These are phyloP conservation scores for Cheilosia vulpina DNA, from an alignment of 2,888 invertebrate species.

Conservation along the genomic window DNA sequence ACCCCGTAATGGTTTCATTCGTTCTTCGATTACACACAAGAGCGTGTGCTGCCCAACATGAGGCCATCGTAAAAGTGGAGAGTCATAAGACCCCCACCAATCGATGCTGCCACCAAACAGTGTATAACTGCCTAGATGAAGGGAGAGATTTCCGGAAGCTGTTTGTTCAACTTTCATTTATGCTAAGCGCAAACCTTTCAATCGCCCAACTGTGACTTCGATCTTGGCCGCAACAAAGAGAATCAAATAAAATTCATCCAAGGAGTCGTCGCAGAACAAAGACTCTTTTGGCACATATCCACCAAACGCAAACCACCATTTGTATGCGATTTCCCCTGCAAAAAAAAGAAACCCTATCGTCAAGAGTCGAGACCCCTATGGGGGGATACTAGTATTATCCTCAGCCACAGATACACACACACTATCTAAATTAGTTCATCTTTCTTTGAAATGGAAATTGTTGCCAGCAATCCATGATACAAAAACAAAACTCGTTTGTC, in stretches of 20 bases:
- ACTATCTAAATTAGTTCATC: slow-evolving; percentile 26
- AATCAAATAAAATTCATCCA: slow-evolving; percentile 31
- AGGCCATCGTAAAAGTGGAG: neutral
- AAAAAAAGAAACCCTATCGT: slow-evolving; percentile 48
- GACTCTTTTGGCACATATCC: slow-evolving; percentile 67
- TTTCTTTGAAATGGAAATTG: slow-evolving; percentile 63
- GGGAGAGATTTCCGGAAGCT: slow-evolving; percentile 43
- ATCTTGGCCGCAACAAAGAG: slow-evolving; percentile 28
- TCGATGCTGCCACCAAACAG: slow-evolving; percentile 1
- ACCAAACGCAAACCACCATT: slow-evolving; percentile 33
- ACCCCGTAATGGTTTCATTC: slow-evolving; percentile 2
- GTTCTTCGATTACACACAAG: slow-evolving; percentile 12
- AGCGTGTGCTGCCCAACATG: slow-evolving; percentile 24
- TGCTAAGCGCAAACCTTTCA: slow-evolving; percentile 10
- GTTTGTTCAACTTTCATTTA: slow-evolving; percentile 61
- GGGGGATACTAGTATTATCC: slow-evolving; percentile 41
- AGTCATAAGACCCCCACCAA: neutral
- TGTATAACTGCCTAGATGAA: neutral
- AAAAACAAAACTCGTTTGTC: slow-evolving; percentile 62
- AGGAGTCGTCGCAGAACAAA: slow-evolving; percentile 55
- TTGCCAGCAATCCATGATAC: slow-evolving; percentile 62
- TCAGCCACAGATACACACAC: slow-evolving; percentile 32
- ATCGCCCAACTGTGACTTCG: neutral
- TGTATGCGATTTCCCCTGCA: slow-evolving; percentile 49
- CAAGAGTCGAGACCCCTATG: slow-evolving; percentile 4